Conservation (phyloP, 2,797 vertebrate species). For the Carduelis carduelis region DNA sequence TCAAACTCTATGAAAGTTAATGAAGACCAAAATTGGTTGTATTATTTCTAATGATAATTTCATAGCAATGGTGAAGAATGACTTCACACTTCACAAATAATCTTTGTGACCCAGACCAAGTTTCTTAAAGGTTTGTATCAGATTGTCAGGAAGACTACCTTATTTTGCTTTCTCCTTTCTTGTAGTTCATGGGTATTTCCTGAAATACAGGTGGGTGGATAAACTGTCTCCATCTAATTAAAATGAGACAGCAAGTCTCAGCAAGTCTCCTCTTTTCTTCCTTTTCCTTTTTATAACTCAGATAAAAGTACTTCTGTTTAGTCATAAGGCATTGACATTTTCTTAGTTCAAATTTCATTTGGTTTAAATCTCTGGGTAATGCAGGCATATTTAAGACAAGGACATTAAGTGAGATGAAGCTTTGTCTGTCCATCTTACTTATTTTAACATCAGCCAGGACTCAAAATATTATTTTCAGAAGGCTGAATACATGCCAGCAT, state of each 20-base stretch:
- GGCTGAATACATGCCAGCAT: neutral
- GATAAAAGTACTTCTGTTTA: neutral
- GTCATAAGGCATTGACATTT: neutral
- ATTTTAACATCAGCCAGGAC: constrained; percentile 33
- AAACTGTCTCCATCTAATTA: neutral
- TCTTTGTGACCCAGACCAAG: neutral
- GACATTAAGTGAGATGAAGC: neutral
- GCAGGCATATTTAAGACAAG: neutral
- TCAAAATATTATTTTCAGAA: constrained; percentile 9
- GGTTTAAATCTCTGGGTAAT: neutral
- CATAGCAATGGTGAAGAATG: neutral
- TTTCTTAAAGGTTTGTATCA: neutral
- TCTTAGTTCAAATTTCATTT: neutral
- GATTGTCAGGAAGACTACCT: neutral
- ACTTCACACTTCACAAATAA: neutral
- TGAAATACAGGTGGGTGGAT: neutral
- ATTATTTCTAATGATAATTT: neutral
- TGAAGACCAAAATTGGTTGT: neutral
- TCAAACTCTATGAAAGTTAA: neutral
- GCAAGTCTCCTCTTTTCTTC: neutral
- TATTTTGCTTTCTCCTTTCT: neutral
- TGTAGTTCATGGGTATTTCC: neutral
- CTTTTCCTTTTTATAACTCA: neutral
- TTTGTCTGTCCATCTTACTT: neutral
- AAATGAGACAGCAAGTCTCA: neutral